Base-by-base conservation (phyloP, 1,140 invertebrate species). In the Myzus persicae region DNA sequence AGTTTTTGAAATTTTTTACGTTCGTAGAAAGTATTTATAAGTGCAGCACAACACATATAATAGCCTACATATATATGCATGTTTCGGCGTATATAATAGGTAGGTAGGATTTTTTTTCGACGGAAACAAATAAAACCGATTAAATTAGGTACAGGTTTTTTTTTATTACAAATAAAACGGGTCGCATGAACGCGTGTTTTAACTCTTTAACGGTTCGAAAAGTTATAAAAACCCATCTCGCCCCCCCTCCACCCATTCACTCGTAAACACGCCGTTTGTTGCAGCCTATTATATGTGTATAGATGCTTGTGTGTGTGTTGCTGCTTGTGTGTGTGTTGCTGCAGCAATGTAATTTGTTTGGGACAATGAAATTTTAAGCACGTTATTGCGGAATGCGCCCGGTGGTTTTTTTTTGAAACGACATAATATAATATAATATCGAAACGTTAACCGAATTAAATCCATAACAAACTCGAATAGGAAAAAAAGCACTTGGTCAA, bases 111-210 rank as follows among this genome's bases (percentile, higher is more conserved):
- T 54, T 51, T 89, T n/a, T 89, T 59, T 59, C 31, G 48, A 22
- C 51, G 9, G 51, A n/a, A 59, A 59, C 51, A 26, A 90, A 90
- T 40, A 90, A 90, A 90, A 90, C 89, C 89, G 51, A 67, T 67
- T 90, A 67, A 67, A 42, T 67, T 67, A 42, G 36, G 38, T 67
- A 42, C 38, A 9, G 89, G 89, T 59, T 90, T 88, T 48, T 51
- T 90, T 90, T 40, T 67, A 67, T 42, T 59, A 42, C 89, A n/a
- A 90, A 89, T 89, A 89, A 89, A 90, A 59, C 88, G 48, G 51
- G 87, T 89, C 51, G 14, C 38, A 42, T 40, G 26, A 90, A 67
- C 54, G 89, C 89, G 51, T 42, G 24, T 90, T 90, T 90, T 67
- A 67, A 90, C 89, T 90, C 59, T 90, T 90, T 67, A 42, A 90